Percentiles rank a stretch among this genome's conserved stretches.
Conservation (phyloP, 2,888 invertebrate species). For the Ptycholaimellus sp. region DNA sequence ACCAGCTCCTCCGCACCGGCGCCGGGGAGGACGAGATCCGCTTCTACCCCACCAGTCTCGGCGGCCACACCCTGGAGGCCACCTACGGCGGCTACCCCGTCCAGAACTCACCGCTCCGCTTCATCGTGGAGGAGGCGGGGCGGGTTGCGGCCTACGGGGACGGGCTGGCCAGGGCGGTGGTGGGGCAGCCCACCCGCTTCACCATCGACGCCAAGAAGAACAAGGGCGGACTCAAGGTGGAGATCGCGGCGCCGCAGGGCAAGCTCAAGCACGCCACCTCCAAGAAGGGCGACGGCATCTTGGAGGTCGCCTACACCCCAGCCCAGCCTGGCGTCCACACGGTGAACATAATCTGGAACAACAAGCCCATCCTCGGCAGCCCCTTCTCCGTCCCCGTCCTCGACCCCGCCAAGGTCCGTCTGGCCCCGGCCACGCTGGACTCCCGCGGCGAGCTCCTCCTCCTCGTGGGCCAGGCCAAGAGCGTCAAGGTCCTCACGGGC, state of each 20-base stretch:
- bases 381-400: slow-evolving; percentile 4
- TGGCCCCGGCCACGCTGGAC: not conserved
- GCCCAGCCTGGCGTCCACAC: slow-evolving; percentile 72
- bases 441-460: not conserved
- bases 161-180: slow-evolving; percentile 31
- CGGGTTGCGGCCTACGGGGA: slow-evolving; percentile 28
- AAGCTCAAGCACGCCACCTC: slow-evolving; percentile 15
- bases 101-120: slow-evolving; percentile 10
- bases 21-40: slow-evolving; percentile 16
- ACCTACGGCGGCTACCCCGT: slow-evolving; percentile 20
- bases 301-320: slow-evolving; percentile 80
- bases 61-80: slow-evolving; percentile 17
- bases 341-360: slow-evolving; percentile 83
- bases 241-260: slow-evolving; percentile 9
- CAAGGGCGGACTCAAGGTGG: slow-evolving; percentile 21
- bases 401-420: slow-evolving; percentile 3
- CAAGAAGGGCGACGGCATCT: slow-evolving; percentile 28
- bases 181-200: slow-evolving; percentile 31
- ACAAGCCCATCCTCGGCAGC: slow-evolving; percentile 36
- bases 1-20: slow-evolving; percentile 14
- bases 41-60: slow-evolving; percentile 19
- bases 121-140: slow-evolving; percentile 17
- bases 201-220: slow-evolving; percentile 29
- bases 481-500: slow-evolving; percentile 14
- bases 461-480: not conserved